Conservation (phyloP, 2,797 vertebrate species). For the Apodemus agrarius region DNA sequence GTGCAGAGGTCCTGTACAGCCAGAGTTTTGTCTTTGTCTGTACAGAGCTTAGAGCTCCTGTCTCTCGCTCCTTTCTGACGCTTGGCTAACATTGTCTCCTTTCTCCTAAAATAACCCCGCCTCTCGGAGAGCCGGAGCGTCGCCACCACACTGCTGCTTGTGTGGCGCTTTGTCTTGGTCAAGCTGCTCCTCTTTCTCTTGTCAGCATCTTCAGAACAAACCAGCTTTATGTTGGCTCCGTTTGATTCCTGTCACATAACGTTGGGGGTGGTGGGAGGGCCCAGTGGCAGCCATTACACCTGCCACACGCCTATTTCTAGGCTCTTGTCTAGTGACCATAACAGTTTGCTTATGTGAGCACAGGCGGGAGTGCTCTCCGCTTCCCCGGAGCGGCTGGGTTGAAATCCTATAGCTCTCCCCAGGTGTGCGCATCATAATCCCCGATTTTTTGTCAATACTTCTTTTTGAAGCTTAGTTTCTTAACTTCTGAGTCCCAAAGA, state of each 20-base stretch:
- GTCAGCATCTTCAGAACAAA: not conserved
- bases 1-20: not conserved
- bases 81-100: not conserved
- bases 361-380: not conserved
- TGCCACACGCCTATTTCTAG: slow-evolving; percentile 3
- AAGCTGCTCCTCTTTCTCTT: not conserved
- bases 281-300: not conserved
- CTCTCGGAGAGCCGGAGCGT: not conserved
- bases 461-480: slow-evolving; percentile 34
- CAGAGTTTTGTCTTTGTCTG: not conserved
- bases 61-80: not conserved
- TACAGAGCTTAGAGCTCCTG: not conserved
- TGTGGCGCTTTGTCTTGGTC: not conserved
- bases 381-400: not conserved
- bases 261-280: not conserved
- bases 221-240: not conserved
- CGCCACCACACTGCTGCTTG: not conserved
- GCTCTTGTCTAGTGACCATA: not conserved
- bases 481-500: not conserved
- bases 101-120: slow-evolving; percentile 10
- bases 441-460: not conserved
- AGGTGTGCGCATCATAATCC: not conserved
- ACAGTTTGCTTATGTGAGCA: not conserved
- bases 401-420: slow-evolving; percentile 9
- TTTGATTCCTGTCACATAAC: not conserved